phyloP scores from a whole-genome alignment of 2,888 invertebrate genomes.

The Diarsia rubi region DNA sequence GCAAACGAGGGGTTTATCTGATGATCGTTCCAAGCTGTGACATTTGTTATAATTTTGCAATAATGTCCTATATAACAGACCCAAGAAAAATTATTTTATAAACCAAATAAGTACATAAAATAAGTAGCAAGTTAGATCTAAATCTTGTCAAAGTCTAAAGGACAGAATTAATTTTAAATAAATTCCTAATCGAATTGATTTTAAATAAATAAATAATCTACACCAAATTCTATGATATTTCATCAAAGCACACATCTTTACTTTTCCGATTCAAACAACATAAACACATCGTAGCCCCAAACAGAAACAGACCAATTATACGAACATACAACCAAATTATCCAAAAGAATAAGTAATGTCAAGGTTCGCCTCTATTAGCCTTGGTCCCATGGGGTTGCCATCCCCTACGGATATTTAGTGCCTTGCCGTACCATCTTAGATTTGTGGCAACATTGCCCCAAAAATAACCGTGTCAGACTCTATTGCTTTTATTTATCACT shows the following conservation, averaged over 20 bases:
- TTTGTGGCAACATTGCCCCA: conserved; percentile 84
- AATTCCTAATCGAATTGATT: no score
- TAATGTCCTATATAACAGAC: no score
- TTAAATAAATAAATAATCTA: no score
- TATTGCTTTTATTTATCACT: conserved; percentile 74
- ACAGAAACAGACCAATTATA: conserved; percentile 43
- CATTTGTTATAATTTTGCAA: no score
- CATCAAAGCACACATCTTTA: background rate
- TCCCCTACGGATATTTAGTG: conserved; percentile 81
- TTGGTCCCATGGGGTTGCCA: conserved; percentile 69
- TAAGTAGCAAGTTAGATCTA: background rate
- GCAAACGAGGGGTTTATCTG: no score
- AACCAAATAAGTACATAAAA: background rate
- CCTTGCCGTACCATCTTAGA: conserved; percentile 89
- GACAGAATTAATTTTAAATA: no score
- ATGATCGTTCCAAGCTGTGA: no score
- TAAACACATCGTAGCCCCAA: background rate
- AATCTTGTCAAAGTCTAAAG: background rate
- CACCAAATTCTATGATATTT: background rate
- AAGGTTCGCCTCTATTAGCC: conserved; percentile 80
- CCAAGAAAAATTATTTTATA: background rate
- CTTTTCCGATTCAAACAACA: background rate
- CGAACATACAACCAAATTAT: conserved; percentile 66
- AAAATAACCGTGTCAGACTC: conserved; percentile 74
- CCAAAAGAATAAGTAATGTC: conserved; percentile 79